These are phyloP conservation scores for Turritopsis rubra DNA, from an alignment of 30 jellyfish, hydroid and myxozoan genomes.

Conservation along the genomic window DNA sequence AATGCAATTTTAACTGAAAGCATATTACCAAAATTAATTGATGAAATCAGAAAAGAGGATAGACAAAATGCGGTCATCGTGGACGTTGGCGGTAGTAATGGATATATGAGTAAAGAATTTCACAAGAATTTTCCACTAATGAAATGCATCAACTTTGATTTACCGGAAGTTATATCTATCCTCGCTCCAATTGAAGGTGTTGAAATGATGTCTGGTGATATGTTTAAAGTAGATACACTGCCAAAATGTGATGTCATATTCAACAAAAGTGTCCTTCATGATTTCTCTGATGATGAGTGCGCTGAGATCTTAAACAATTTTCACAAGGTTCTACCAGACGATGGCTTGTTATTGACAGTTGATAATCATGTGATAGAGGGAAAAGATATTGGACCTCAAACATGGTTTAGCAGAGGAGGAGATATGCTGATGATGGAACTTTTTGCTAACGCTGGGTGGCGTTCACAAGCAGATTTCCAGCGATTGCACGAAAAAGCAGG, in stretches of 20 bases:
- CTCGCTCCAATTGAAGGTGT: background rate
- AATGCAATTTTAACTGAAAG: background rate
- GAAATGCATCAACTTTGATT: conserved; percentile 1
- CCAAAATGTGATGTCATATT: conserved; percentile 16
- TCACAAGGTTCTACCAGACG: background rate
- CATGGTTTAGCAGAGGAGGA: background rate
- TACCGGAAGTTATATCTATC: background rate
- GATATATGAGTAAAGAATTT: background rate
- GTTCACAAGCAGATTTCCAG: background rate
- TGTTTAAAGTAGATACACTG: background rate
- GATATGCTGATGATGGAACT: background rate
- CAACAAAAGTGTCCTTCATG: background rate
- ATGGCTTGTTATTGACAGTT: background rate
- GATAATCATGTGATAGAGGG: background rate
- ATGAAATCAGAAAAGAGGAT: background rate
- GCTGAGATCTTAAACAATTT: background rate
- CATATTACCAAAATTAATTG: background rate
- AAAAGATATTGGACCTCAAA: background rate
- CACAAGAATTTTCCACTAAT: background rate
- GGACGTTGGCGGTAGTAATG: conserved; percentile 14
- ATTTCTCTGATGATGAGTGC: background rate
- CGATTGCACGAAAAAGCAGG: conserved; percentile 7
- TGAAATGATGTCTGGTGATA: conserved; percentile 15
- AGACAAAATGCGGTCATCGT: background rate
- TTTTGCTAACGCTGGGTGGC: background rate